Evolutionary conservation across 1,140 invertebrate genomes (phyloP), one percentile per base, ranked within the genome.

Genomic region (Zaprionus gabonicus): DNA sequence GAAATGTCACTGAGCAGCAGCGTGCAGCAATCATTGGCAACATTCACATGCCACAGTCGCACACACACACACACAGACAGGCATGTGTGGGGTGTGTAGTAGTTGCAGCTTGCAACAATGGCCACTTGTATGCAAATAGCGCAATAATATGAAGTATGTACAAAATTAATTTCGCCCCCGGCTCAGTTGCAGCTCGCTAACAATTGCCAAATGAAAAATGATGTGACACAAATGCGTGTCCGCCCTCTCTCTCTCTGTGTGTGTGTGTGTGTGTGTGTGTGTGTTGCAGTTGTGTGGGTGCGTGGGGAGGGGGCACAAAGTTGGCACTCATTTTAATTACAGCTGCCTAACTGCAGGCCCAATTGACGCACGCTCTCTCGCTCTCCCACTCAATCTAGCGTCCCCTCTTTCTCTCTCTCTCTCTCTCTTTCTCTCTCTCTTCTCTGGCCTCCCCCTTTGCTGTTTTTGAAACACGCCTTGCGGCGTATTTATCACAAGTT

Each of bases 401-500:
- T 20, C 20, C 41, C 7, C 7, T 17, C 20, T 62, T 51, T 27
- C 20, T 68, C 7, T 17, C 17, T 53, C 44, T 17, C 20, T 23
- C 36, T 57, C 27, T 74, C 23, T 51, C 55, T 5, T 38, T 46
- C 12, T 55, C 13, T 12, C 36, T 49, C 59, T 78, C n/a, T 15
- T 57, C 58, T 74, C 34, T 56, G 56, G 13, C 36, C 58, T 77
- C 13, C 34, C 38, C 59, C 73, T 36, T 57, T 46, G 55, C 76
- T 82, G 78, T 91, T 92, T 92, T 92, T 90, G 85, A 92, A 92
- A 91, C 83, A 81, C 44, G 9, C 41, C 91, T 76, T n/a, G 60
- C 9, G 84, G 91, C 81, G 72, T 91, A 92, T 92, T 92, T 92
- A 92, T 92, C 91, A 92, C 91, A 92, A 92, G 91, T 92, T 92